Conservation (phyloP, 1,140 invertebrate genomes). For the Pseudomyrmex pallidus region DNA sequence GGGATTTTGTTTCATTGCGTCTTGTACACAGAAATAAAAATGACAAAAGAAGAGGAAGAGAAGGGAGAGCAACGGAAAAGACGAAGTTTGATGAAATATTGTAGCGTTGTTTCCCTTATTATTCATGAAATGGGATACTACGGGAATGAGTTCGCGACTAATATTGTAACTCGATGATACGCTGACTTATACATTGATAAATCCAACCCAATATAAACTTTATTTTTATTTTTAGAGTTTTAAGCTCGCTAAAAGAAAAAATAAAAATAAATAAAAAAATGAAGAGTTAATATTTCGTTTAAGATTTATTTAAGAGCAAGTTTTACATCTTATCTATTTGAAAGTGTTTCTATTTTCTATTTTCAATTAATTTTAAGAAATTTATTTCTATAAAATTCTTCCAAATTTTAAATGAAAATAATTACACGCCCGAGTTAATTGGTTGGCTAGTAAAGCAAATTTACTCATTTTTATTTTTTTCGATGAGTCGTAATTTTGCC, state of each 20-base stretch:
- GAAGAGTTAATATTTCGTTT: neutral
- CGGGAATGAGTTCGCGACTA: constrained; percentile 15
- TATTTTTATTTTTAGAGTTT: neutral
- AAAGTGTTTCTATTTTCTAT: neutral
- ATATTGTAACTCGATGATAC: constrained; percentile 29
- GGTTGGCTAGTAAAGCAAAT: neutral
- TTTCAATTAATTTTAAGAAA: constrained; percentile 10
- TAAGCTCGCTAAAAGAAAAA: neutral
- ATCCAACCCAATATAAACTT: constrained; percentile 7
- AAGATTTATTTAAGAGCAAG: neutral
- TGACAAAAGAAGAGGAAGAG: too few species aligned
- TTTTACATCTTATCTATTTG: neutral
- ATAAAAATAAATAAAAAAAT: neutral
- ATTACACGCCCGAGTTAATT: neutral
- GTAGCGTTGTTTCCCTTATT: constrained; percentile 41
- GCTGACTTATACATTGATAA: constrained; percentile 18
- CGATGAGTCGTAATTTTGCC: constrained; percentile 11
- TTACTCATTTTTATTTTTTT: neutral
- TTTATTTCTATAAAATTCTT: neutral
- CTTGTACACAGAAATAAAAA: neutral
- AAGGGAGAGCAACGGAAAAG: too few species aligned
- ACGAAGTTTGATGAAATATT: constrained; percentile 48
- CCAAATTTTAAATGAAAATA: neutral
- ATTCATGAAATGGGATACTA: constrained; percentile 7
- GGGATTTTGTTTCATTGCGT: constrained; percentile 29